These are phyloP conservation scores for Pseudococcus viburni DNA, from an alignment of 2,888 invertebrate genomes.

Conservation along the genomic window DNA sequence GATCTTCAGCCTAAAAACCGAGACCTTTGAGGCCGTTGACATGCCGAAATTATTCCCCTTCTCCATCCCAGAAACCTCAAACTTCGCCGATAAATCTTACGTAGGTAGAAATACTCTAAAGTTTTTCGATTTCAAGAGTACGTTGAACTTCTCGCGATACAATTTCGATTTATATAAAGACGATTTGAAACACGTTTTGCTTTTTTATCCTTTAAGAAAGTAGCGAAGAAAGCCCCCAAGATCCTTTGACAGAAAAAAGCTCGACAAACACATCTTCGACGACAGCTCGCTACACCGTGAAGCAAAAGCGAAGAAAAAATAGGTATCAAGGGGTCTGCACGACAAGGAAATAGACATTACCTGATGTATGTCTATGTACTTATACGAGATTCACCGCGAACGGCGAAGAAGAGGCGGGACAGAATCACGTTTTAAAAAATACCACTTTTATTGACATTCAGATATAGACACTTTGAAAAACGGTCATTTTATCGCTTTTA, in stretches of 20 bases:
- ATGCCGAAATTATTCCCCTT: too few species aligned
- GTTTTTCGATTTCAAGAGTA: not conserved
- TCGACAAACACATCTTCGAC: conserved; percentile 14
- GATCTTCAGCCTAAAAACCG: too few species aligned
- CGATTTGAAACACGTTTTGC: not conserved
- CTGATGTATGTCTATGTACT: not conserved
- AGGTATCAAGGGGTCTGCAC: not conserved
- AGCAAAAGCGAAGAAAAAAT: not conserved
- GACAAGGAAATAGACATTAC: not conserved
- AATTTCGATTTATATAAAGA: not conserved
- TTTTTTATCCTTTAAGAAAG: not conserved
- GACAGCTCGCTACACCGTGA: not conserved
- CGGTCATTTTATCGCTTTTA: conserved; percentile 16
- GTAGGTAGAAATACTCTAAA: too few species aligned
- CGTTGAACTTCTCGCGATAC: not conserved
- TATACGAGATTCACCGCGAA: not conserved
- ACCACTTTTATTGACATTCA: conserved; percentile 2
- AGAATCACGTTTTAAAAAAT: conserved; percentile 8
- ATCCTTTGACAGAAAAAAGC: not conserved
- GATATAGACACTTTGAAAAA: not conserved
- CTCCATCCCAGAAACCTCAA: too few species aligned
- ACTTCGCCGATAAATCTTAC: too few species aligned
- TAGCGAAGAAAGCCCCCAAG: not conserved
- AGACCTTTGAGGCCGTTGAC: too few species aligned
- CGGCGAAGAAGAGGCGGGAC: not conserved